phyloP scores from a whole-genome alignment of 2,888 invertebrate genomes.

The Cecidostiba fungosa region DNA sequence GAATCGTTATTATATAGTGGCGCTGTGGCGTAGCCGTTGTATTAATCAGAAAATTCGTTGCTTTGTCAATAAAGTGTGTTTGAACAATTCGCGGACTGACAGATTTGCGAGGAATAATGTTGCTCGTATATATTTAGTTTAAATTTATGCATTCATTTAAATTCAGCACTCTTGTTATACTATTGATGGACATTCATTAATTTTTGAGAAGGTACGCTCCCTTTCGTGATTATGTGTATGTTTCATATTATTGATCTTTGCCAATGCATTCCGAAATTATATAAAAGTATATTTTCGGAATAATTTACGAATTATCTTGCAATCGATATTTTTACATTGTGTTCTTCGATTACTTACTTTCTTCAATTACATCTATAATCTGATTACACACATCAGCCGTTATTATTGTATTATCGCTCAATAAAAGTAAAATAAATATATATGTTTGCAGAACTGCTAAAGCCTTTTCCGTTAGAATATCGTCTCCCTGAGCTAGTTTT shows the following conservation, averaged over 20 bases:
- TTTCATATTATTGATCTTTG: background rate
- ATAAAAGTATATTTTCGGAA: no score
- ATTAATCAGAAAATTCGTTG: background rate
- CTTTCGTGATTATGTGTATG: no score
- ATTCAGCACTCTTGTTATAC: background rate
- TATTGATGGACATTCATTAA: background rate
- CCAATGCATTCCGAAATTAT: no score
- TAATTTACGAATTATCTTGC: no score
- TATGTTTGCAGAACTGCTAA: background rate
- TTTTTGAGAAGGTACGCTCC: background rate
- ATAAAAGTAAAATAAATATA: no score
- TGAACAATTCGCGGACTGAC: background rate
- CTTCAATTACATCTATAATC: no score
- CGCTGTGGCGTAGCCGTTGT: no score
- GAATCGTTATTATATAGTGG: no score
- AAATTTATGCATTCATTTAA: background rate
- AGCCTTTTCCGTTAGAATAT: background rate
- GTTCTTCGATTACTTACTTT: no score
- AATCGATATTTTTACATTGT: no score
- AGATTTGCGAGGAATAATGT: background rate
- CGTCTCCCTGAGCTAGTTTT: background rate
- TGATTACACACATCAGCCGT: no score
- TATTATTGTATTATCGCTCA: no score
- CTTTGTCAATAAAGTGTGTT: background rate
- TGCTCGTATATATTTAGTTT: background rate